phyloP scores from a whole-genome alignment of 2,888 invertebrate genomes.

The Coelogynopora nodosa region DNA sequence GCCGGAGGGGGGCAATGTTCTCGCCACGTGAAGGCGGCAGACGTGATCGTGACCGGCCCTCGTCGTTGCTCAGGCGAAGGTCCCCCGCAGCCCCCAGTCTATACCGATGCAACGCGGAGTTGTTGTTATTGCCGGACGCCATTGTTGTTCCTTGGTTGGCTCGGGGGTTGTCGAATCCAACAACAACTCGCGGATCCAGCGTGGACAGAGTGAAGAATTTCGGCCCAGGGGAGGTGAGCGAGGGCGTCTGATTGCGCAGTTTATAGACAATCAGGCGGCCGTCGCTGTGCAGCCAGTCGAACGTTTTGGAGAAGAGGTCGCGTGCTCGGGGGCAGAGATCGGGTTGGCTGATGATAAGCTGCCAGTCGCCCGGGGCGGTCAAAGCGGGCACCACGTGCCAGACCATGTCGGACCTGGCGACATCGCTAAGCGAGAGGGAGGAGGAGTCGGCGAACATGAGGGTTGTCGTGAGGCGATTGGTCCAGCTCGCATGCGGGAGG shows the following conservation, averaged over 20 bases:
- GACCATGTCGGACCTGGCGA: not conserved
- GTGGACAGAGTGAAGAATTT: not conserved
- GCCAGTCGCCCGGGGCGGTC: not conserved
- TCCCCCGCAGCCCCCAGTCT: not conserved
- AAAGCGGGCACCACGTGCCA: not conserved
- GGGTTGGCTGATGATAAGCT: conserved; percentile 16
- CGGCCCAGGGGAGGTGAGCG: not conserved
- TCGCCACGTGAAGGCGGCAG: not conserved
- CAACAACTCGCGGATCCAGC: not conserved
- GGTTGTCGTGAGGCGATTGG: not conserved
- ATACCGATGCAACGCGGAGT: not conserved
- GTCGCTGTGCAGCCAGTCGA: not conserved
- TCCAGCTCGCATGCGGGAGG: not conserved
- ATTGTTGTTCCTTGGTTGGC: not conserved
- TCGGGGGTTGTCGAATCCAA: not conserved
- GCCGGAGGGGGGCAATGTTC: not conserved
- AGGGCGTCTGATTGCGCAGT: not conserved
- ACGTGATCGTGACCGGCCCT: not conserved
- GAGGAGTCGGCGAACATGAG: not conserved
- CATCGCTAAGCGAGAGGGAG: not conserved
- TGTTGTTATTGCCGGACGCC: not conserved
- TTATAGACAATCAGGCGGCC: not conserved
- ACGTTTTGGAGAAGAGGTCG: not conserved
- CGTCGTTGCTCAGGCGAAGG: not conserved
- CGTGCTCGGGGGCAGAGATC: not conserved